Conservation (phyloP, 2,888 invertebrate genomes). For the Morpho deidamia region DNA sequence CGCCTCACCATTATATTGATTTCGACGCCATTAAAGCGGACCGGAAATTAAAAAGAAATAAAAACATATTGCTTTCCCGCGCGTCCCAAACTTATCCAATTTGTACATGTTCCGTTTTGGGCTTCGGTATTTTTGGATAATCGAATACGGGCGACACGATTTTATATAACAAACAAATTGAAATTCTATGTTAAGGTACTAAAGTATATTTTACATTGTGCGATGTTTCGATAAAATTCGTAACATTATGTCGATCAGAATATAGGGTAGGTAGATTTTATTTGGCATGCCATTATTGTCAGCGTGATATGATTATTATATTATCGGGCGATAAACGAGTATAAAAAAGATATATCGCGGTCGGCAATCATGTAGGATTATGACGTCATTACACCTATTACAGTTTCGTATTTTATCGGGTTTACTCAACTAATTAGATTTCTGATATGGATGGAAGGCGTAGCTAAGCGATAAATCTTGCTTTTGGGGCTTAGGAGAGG, state of each 20-base stretch:
- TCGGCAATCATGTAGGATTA: slow-evolving; percentile 67
- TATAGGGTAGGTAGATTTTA: slow-evolving; percentile 72
- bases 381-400: slow-evolving; percentile 51
- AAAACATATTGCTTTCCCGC: slow-evolving; percentile 76
- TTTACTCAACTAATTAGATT: slow-evolving; percentile 52
- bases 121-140: slow-evolving; percentile 43
- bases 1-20: slow-evolving; percentile 74
- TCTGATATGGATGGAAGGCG: slow-evolving; percentile 28
- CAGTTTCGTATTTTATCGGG: slow-evolving; percentile 62
- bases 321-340: slow-evolving; percentile 73
- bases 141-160: slow-evolving; percentile 38
- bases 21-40: slow-evolving; percentile 75
- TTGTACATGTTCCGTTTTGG: slow-evolving; percentile 70
- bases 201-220: slow-evolving; percentile 18
- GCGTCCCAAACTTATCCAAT: slow-evolving; percentile 71
- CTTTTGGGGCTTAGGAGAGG: slow-evolving; percentile 22
- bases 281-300: slow-evolving; percentile 75
- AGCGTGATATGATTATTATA: slow-evolving; percentile 75
- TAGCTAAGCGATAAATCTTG: slow-evolving; percentile 35
- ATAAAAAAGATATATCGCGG: slow-evolving; percentile 71
- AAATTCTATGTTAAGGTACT: slow-evolving; percentile 14
- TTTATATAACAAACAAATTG: slow-evolving; percentile 13
- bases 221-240: slow-evolving; percentile 27
- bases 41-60: slow-evolving; percentile 78
- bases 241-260: slow-evolving; percentile 40